Evolutionary conservation across 2,888 invertebrate genomes (phyloP).

Genomic region (Strigamia transsilvanica): DNA sequence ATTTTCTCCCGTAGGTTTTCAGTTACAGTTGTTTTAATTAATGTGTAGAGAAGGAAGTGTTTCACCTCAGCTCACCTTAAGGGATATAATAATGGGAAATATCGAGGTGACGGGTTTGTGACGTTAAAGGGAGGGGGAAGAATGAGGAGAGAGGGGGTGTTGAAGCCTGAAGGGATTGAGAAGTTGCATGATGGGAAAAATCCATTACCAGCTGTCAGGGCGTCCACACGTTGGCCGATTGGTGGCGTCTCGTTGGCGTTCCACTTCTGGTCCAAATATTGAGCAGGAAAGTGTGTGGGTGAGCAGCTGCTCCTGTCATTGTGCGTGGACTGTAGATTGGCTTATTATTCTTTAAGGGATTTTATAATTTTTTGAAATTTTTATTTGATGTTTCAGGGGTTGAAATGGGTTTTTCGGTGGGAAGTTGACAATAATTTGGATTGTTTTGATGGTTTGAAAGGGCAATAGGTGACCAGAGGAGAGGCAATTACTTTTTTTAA

Average conservation of each 20-base stretch:
- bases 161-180: conserved; percentile 20
- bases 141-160: not conserved
- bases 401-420: not conserved
- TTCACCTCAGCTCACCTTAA: conserved; percentile 15
- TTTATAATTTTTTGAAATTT: not conserved
- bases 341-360: conserved; percentile 24
- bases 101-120: conserved; percentile 7
- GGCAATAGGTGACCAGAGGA: too few species aligned
- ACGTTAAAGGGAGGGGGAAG: not conserved
- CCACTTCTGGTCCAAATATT: conserved; percentile 34
- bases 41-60: not conserved
- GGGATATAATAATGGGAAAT: conserved; percentile 18
- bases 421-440: not conserved
- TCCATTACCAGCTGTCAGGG: conserved; percentile 31
- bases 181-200: conserved; percentile 38
- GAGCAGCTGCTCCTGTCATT: conserved; percentile 20
- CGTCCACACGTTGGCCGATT: conserved; percentile 35
- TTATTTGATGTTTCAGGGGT: not conserved
- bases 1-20: not conserved
- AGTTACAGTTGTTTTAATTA: conserved; percentile 19
- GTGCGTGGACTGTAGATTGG: conserved; percentile 23
- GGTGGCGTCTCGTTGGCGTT: conserved; percentile 34
- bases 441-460: not conserved
- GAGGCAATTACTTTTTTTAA: too few species aligned
- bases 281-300: conserved; percentile 35